A percentile compares a stretch with the other conserved stretches of the same genome.
Evolutionary conservation across 2,113 vertebrate species (phyloP).

Genomic region (Eudyptes chrysolophus): DNA sequence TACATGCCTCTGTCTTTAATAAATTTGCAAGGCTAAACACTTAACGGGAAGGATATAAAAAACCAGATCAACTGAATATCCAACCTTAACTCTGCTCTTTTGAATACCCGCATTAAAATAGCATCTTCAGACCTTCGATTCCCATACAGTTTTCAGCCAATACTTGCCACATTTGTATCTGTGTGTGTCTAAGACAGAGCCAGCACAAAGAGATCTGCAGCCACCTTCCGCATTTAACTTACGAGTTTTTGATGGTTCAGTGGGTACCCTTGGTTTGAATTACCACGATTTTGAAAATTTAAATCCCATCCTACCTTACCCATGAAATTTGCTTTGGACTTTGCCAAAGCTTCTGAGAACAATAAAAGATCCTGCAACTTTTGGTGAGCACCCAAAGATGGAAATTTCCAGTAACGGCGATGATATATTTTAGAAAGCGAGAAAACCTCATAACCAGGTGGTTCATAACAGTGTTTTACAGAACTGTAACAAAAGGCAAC

Average conservation of each 20-base stretch:
- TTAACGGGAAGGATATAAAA: neutral
- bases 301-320: neutral
- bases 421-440: neutral
- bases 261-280: neutral
- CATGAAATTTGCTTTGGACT: neutral
- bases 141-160: neutral
- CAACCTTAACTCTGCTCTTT: neutral
- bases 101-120: neutral
- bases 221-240: neutral
- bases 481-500: neutral
- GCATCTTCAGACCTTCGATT: neutral
- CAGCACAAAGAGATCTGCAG: neutral
- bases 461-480: neutral
- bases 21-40: neutral
- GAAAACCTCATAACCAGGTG: neutral
- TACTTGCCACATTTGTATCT: no score
- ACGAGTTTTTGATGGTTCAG: neutral
- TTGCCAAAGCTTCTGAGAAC: neutral
- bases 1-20: neutral
- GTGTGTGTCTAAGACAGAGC: neutral
- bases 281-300: neutral
- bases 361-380: neutral
- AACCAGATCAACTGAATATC: neutral
- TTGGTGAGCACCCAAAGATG: neutral
- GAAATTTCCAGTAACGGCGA: neutral